Percentiles rank a stretch among this genome's conserved stretches.
Conservation (phyloP, 2,113 vertebrate genomes). For the Plestiodon gilberti region DNA sequence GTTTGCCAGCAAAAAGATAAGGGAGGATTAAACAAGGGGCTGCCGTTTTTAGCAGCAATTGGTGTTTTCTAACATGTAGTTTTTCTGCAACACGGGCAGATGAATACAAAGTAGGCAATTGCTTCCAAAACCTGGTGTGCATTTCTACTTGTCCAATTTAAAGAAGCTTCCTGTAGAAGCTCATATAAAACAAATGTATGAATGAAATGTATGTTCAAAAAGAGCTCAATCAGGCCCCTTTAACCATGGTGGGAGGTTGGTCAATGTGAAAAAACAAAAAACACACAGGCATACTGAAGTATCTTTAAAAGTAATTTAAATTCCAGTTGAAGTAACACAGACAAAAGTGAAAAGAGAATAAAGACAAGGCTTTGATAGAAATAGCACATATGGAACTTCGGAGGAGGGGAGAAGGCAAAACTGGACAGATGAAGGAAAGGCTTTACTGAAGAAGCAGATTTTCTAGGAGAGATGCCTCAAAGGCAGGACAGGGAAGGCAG, state of each 20-base stretch:
- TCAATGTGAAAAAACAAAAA: neutral
- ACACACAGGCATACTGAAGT: neutral
- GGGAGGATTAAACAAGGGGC: neutral
- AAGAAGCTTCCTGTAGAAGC: neutral
- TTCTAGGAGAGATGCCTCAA: neutral
- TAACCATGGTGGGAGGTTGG: neutral
- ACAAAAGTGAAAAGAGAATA: neutral
- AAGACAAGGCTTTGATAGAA: neutral
- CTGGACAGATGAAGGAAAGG: neutral
- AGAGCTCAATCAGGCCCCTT: neutral
- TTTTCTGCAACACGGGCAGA: too few species aligned
- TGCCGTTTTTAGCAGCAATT: neutral
- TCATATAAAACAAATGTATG: neutral
- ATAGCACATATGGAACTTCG: neutral
- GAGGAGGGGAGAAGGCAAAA: neutral
- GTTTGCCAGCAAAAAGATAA: neutral
- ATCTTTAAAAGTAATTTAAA: neutral
- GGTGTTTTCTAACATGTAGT: neutral
- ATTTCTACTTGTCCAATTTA: neutral
- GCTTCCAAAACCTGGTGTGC: neutral
- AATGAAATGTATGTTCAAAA: neutral
- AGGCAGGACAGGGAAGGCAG: neutral
- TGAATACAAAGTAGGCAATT: neutral
- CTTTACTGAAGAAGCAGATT: neutral
- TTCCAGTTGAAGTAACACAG: neutral